phyloP scores from a whole-genome alignment of 2,888 invertebrate species.

The Drosophila paramelanica region DNA sequence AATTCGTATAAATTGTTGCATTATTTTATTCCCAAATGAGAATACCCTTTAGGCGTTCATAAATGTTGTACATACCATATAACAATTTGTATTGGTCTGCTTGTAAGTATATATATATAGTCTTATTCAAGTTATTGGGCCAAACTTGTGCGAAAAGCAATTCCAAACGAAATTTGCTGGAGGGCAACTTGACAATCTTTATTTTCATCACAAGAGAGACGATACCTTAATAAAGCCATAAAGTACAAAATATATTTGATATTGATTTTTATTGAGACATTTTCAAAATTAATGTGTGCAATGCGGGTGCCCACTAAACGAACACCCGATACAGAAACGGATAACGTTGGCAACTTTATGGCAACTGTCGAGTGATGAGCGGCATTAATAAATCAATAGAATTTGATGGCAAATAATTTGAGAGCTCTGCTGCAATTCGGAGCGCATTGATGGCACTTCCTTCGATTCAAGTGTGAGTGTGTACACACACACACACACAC shows the following conservation, averaged over 20 bases:
- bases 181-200: constrained; percentile 27
- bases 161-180: not conserved
- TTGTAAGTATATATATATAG: not conserved
- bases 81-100: not conserved
- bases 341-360: constrained; percentile 42
- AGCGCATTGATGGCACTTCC: constrained; percentile 22
- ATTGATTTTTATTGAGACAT: constrained; percentile 78
- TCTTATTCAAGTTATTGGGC: not conserved
- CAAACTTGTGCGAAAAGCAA: not conserved
- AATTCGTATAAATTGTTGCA: not conserved
- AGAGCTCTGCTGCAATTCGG: constrained; percentile 49
- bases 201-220: constrained; percentile 18
- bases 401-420: constrained; percentile 72
- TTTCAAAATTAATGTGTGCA: constrained; percentile 62
- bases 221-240: constrained; percentile 53
- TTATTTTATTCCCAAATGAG: not conserved
- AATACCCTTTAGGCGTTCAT: not conserved
- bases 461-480: not conserved
- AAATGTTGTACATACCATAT: not conserved
- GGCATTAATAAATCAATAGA: constrained; percentile 75
- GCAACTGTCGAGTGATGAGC: constrained; percentile 62
- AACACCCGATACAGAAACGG: constrained; percentile 4
- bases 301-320: constrained; percentile 32
- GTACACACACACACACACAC: not conserved
- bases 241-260: constrained; percentile 58